Base-by-base conservation (phyloP, 2,113 vertebrate genomes). In the Sebastes schlegelii region DNA sequence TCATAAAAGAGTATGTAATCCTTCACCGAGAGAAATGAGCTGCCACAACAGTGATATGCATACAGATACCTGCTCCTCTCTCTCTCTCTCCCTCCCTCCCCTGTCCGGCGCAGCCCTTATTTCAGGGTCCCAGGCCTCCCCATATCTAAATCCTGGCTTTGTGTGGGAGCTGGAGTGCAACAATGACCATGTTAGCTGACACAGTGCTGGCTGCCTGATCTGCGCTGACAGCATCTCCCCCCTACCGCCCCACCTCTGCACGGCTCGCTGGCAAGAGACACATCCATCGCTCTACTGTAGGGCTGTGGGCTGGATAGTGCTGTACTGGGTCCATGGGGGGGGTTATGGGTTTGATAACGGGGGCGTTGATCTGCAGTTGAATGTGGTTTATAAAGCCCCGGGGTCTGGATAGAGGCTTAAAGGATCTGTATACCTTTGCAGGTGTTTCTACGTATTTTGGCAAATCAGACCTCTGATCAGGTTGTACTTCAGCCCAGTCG, bases 161-260 rank as follows among this genome's bases (percentile, higher is more conserved):
- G 86, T 92, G 69, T 63, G 2, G 51, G 61, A 68, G 86, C 83
- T 81, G 84, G 51, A 86, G 34, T 34, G 60, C 55, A 90, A 92
- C 92, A 94, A 94, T 90, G 89, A 82, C 69, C 62, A 66, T 73
- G 86, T 89, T 90, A 92, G 86, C 92, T 92, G 90, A 92, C 90
- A 82, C 86, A 91, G 86, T 83, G 69, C 16, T 85, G 88, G 84
- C 71, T 58, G 63, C 42, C 66, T 70, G 86, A 90, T 92, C 86
- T 82, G 87, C 7, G 9, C 83, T 88, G 89, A 85, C 91, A 92
- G 74, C 80, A 72, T 40, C 80, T 52, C 74, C 79, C 40, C 74
- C 40, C 69, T 8, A 3, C 57, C 51, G 1, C 43, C 71, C 65
- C 48, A 49, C 26, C 76, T 72, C 82, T 60, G 63, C 54, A 43